Percentiles rank a stretch among this genome's conserved stretches.
Conservation (phyloP, 2,888 invertebrate genomes). For the Sepiola atlantica region DNA sequence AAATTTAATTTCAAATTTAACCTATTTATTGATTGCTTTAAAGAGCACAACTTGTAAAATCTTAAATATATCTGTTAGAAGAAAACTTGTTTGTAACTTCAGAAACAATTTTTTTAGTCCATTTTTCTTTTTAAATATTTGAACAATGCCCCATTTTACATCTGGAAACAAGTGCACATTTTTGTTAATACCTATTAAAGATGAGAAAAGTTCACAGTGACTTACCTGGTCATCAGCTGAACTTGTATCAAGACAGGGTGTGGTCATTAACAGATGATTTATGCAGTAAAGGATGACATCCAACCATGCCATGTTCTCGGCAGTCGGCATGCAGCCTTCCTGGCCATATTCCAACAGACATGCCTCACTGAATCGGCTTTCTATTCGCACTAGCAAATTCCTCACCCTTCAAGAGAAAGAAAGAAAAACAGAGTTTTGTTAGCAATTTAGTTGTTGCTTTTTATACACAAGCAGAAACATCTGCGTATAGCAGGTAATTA, state of each 20-base stretch:
- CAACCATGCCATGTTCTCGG: background rate
- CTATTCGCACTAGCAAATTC: background rate
- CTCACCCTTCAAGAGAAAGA: background rate
- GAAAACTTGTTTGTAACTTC: no score
- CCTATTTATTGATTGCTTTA: no score
- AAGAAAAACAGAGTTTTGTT: background rate
- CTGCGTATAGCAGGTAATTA: no score
- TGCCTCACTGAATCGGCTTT: background rate
- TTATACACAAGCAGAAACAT: no score
- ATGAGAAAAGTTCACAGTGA: background rate
- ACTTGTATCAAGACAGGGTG: background rate
- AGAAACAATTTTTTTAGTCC: no score
- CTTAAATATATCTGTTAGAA: no score
- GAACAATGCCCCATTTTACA: no score
- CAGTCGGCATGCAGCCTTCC: background rate
- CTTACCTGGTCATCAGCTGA: background rate
- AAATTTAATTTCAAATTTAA: no score
- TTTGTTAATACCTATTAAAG: background rate
- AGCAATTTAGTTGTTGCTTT: no score
- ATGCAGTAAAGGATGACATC: background rate
- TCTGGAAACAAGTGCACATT: no score
- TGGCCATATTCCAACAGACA: background rate
- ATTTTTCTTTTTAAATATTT: no score
- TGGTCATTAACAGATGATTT: background rate
- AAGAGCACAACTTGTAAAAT: no score